These are phyloP conservation scores for Bombus haemorrhoidalis DNA, from an alignment of 1,140 invertebrate species.

Conservation along the genomic window DNA sequence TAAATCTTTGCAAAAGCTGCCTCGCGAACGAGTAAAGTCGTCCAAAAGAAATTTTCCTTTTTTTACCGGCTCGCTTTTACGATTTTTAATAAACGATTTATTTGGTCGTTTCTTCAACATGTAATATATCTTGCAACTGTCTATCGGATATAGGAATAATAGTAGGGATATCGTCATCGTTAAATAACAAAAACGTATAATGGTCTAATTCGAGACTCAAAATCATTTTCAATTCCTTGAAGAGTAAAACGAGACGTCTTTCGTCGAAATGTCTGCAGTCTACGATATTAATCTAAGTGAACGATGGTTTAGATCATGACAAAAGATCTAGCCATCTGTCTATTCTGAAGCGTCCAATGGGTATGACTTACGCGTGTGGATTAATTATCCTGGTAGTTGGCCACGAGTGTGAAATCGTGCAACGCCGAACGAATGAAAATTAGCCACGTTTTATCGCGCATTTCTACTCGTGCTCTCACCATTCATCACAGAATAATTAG, in stretches of 20 bases:
- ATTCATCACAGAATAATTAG: constrained; percentile 80
- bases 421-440: constrained; percentile 69
- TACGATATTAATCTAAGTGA: not conserved
- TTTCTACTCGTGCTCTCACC: constrained; percentile 61
- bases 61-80: constrained; percentile 17
- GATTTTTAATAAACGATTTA: constrained; percentile 1
- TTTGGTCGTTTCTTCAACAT: not conserved
- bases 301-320: constrained; percentile 19
- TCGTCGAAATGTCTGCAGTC: not conserved
- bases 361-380: constrained; percentile 21
- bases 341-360: constrained; percentile 33
- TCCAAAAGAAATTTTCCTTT: constrained; percentile 33
- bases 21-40: constrained; percentile 45
- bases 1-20: constrained; percentile 66
- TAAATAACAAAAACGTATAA: not conserved
- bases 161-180: no score
- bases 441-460: constrained; percentile 72
- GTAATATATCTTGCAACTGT: not conserved
- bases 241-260: not conserved
- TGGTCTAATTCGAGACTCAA: not conserved
- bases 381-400: constrained; percentile 54
- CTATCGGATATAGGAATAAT: not conserved
- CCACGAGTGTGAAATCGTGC: constrained; percentile 48
- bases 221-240: not conserved
- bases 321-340: constrained; percentile 21